Conservation (phyloP, 2,888 invertebrate genomes). For the Brassicogethes aeneus region DNA sequence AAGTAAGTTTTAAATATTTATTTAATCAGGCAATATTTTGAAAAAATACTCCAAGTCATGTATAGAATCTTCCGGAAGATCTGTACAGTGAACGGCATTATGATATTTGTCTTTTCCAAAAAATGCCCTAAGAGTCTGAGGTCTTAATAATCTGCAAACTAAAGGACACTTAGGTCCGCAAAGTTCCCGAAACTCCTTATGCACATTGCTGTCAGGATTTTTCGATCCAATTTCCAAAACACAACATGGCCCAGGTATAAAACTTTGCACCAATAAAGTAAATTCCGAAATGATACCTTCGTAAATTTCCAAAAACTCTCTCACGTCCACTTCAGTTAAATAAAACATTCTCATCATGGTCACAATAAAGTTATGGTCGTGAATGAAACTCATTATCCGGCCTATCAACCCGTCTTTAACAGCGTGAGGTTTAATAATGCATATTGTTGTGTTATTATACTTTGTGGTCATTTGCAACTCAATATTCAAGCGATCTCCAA, state of each 20-base stretch:
- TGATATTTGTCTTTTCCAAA: neutral
- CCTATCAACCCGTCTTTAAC: neutral
- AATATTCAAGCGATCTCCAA: neutral
- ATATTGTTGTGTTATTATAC: neutral
- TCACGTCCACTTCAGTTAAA: neutral
- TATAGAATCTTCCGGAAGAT: neutral
- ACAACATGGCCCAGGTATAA: neutral
- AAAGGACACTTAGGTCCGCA: neutral
- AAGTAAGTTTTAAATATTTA: no score
- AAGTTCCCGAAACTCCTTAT: neutral
- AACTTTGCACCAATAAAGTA: neutral
- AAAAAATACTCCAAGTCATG: neutral
- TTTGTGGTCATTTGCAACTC: neutral
- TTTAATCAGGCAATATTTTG: neutral
- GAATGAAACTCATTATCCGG: neutral
- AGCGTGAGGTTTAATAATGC: neutral
- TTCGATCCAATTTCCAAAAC: neutral
- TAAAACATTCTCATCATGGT: neutral
- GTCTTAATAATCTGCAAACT: neutral
- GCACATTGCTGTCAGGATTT: neutral
- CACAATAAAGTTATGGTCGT: neutral
- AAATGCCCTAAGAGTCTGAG: neutral
- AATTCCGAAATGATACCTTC: neutral
- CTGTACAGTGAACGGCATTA: neutral
- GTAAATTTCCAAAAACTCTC: neutral